phyloP scores from a whole-genome alignment of 2,797 vertebrate genomes.

The Danio albolineatus region DNA sequence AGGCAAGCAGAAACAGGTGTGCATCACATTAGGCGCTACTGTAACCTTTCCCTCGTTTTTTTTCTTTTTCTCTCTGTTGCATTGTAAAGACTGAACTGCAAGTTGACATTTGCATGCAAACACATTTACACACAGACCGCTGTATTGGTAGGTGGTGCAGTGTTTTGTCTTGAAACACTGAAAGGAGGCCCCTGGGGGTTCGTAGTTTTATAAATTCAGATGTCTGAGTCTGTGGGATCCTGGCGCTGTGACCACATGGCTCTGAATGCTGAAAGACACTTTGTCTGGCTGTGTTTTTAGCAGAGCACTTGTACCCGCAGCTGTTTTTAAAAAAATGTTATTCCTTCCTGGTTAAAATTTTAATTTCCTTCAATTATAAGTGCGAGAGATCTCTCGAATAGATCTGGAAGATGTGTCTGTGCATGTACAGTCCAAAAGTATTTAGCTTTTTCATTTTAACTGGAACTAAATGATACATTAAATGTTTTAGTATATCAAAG shows the following conservation, averaged over 20 bases:
- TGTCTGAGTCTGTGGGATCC: conserved; percentile 42
- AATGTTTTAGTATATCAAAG: too few relatives aligned
- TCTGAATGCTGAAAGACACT: conserved; percentile 47
- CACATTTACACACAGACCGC: background rate
- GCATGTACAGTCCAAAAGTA: background rate
- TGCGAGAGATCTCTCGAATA: conserved; percentile 33
- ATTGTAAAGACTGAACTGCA: conserved; percentile 8
- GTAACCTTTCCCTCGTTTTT: background rate
- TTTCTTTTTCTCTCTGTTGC: background rate
- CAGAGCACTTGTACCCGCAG: conserved; percentile 33
- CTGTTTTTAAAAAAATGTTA: conserved; percentile 42
- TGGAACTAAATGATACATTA: background rate
- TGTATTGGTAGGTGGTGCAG: conserved; percentile 11
- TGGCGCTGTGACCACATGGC: conserved; percentile 1
- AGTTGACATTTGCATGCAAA: conserved; percentile 15
- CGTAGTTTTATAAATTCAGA: conserved; percentile 32
- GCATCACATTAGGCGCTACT: background rate
- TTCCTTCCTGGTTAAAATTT: conserved; percentile 47
- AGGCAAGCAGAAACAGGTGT: conserved; percentile 21
- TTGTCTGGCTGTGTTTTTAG: conserved; percentile 31
- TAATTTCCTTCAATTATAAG: conserved; percentile 38
- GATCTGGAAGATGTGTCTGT: conserved; percentile 6
- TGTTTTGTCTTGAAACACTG: conserved; percentile 47
- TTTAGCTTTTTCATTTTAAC: background rate
- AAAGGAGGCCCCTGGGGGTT: conserved; percentile 37